These are phyloP conservation scores for Magallana gigas DNA, from an alignment of 1,140 invertebrate species.

Conservation along the genomic window DNA sequence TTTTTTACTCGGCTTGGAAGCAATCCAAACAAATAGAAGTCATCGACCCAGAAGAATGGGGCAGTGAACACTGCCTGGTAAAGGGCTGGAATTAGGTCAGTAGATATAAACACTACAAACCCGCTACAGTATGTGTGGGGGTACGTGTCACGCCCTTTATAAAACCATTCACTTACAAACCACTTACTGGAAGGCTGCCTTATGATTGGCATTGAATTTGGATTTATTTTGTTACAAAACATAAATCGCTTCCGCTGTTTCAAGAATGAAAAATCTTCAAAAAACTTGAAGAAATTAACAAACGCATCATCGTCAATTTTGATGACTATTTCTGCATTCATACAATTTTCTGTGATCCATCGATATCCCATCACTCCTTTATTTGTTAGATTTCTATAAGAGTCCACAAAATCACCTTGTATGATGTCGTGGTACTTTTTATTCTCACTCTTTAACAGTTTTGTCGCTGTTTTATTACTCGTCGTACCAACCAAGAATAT, in stretches of 20 bases:
- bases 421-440: constrained; percentile 69
- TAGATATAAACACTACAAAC: constrained; percentile 66
- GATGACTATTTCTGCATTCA: constrained; percentile 81
- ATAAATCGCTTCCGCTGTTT: constrained; percentile 53
- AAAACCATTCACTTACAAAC: constrained; percentile 61
- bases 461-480: constrained; percentile 66
- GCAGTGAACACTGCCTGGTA: constrained; percentile 65
- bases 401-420: constrained; percentile 74
- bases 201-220: constrained; percentile 63
- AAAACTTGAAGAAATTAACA: constrained; percentile 74
- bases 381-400: constrained; percentile 74
- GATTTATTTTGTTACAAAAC: constrained; percentile 58
- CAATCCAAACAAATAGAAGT: constrained; percentile 76
- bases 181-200: constrained; percentile 60
- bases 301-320: constrained; percentile 82
- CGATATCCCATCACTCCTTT: constrained; percentile 89
- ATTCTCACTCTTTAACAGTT: constrained; percentile 63
- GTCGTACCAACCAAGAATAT: constrained; percentile 87
- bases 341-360: constrained; percentile 86
- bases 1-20: constrained; percentile 59
- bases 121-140: constrained; percentile 62
- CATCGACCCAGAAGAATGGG: constrained; percentile 76
- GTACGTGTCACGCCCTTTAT: constrained; percentile 53
- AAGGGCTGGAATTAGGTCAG: constrained; percentile 72
- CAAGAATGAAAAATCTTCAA: constrained; percentile 63